These are phyloP conservation scores for Plutomurus gul DNA, from an alignment of 1,140 invertebrate genomes.

Conservation along the genomic window DNA sequence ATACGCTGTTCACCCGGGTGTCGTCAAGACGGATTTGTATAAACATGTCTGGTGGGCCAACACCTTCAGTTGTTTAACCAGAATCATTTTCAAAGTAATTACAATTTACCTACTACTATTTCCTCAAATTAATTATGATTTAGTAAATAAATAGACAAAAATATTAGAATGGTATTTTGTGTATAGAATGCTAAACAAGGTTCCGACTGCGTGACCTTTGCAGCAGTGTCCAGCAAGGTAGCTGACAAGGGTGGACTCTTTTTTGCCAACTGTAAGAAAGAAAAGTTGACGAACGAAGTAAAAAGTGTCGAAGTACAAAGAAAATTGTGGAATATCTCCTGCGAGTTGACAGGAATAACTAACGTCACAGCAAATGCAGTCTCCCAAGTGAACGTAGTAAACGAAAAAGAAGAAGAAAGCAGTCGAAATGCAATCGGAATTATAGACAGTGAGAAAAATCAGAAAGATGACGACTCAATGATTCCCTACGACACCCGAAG, in stretches of 20 bases:
- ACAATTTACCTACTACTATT: too few relatives aligned
- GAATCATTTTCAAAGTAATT: not conserved
- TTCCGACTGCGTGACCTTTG: constrained; percentile 72
- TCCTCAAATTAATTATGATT: too few relatives aligned
- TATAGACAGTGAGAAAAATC: too few relatives aligned
- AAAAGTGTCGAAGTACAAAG: constrained; percentile 5
- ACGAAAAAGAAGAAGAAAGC: not conserved
- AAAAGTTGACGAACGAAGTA: not conserved
- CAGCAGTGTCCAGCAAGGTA: constrained; percentile 71
- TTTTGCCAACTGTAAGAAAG: constrained; percentile 36
- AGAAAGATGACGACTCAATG: too few relatives aligned
- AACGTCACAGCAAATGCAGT: not conserved
- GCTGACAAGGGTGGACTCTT: constrained; percentile 61
- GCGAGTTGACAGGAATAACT: constrained; percentile 3
- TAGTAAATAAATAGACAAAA: not conserved
- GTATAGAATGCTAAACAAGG: constrained; percentile 65
- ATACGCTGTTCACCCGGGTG: constrained; percentile 82
- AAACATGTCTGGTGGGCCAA: constrained; percentile 28
- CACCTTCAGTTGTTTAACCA: not conserved
- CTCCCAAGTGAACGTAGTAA: not conserved
- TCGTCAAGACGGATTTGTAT: constrained; percentile 84
- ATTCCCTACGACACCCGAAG: too few relatives aligned
- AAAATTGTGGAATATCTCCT: constrained; percentile 36
- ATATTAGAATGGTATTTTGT: not conserved
- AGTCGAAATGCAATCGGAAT: too few relatives aligned